Evolutionary conservation across 2,113 vertebrate species (phyloP).

Genomic region (Callochromis pleurospilus): DNA sequence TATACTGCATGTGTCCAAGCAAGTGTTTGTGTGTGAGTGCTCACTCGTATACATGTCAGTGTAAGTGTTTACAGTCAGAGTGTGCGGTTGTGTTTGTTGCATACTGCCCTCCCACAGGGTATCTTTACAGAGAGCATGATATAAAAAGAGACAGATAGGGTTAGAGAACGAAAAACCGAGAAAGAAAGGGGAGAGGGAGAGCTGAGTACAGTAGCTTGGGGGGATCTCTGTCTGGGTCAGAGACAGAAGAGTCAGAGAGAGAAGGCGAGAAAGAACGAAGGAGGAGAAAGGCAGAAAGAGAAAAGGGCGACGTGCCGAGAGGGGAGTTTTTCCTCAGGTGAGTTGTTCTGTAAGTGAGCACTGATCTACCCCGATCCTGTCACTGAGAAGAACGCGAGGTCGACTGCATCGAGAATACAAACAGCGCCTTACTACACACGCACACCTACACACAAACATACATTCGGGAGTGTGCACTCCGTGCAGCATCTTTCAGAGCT

Average conservation of each 20-base stretch:
- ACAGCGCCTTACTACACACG: slow-evolving; percentile 12
- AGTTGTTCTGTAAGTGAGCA: slow-evolving; percentile 65
- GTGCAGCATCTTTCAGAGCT: slow-evolving; percentile 30
- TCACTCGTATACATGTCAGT: background rate
- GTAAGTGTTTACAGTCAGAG: background rate
- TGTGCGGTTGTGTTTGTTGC: slow-evolving; percentile 40
- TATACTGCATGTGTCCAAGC: background rate
- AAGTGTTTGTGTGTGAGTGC: background rate
- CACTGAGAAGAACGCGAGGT: slow-evolving; percentile 46
- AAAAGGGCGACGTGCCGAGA: slow-evolving; percentile 34
- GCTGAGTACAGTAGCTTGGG: slow-evolving; percentile 50
- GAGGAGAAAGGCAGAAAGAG: slow-evolving; percentile 20
- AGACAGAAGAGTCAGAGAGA: slow-evolving; percentile 34
- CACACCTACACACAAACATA: background rate
- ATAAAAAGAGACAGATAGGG: slow-evolving; percentile 69
- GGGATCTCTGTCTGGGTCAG: slow-evolving; percentile 64
- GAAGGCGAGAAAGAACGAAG: background rate
- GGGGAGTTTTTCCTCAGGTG: slow-evolving; percentile 69
- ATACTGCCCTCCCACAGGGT: slow-evolving; percentile 52
- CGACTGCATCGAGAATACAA: slow-evolving; percentile 52
- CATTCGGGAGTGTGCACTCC: background rate
- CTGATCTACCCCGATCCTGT: slow-evolving; percentile 65
- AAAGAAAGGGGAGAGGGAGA: slow-evolving; percentile 44
- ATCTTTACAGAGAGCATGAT: slow-evolving; percentile 54
- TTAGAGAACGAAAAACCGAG: slow-evolving; percentile 48